A percentile compares a stretch with the other conserved stretches of the same genome.
These are phyloP conservation scores for Heptranchias perlo DNA, from an alignment of 2,113 vertebrate genomes.

Conservation along the genomic window DNA sequence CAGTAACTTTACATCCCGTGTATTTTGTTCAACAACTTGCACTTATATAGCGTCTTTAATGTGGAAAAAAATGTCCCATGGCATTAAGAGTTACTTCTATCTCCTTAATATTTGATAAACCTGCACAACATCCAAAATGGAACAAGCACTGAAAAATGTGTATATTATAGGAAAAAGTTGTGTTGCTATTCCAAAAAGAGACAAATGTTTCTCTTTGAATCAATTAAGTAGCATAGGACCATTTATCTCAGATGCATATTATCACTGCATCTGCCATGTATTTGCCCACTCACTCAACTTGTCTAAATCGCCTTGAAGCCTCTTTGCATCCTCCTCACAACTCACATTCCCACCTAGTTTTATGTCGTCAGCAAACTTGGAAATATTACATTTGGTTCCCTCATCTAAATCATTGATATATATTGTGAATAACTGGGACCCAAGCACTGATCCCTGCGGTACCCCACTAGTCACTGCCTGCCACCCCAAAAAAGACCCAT, in stretches of 20 bases:
- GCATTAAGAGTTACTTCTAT: not conserved
- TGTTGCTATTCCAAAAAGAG: not conserved
- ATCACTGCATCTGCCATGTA: too few relatives aligned
- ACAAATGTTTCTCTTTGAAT: not conserved
- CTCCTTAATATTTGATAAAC: not conserved
- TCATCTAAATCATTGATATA: too few relatives aligned
- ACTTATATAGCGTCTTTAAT: not conserved
- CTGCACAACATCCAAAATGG: not conserved
- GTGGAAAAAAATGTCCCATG: not conserved
- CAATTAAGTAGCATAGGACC: not conserved
- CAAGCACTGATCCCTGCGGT: too few relatives aligned
- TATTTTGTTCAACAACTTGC: not conserved
- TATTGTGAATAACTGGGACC: too few relatives aligned
- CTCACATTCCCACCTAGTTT: too few relatives aligned
- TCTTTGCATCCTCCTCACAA: too few relatives aligned
- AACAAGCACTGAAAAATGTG: not conserved
- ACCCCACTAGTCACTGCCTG: too few relatives aligned
- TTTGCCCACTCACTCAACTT: too few relatives aligned
- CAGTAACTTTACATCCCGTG: not conserved
- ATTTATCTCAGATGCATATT: not conserved
- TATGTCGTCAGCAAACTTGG: too few relatives aligned
- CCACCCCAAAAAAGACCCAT: too few relatives aligned
- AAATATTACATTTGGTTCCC: too few relatives aligned
- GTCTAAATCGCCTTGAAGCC: too few relatives aligned
- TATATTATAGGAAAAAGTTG: not conserved